Evolutionary conservation across 2,797 vertebrate genomes (phyloP).

Genomic region (Furcifer pardalis): DNA sequence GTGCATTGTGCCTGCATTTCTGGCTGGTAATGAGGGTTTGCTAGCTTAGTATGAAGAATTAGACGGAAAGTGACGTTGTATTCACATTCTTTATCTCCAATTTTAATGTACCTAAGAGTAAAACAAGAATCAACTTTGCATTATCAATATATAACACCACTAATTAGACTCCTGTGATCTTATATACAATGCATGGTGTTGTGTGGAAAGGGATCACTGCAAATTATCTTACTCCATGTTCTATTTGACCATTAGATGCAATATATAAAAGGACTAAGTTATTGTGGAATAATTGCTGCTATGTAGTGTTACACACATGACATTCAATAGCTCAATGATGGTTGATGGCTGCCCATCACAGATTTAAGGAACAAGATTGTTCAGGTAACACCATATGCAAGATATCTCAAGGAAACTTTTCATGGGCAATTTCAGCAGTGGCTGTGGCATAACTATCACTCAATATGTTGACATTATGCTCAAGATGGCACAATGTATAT

Average conservation of each 20-base stretch:
- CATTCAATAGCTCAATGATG: background rate
- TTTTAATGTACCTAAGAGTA: conserved; percentile 86
- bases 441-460: background rate
- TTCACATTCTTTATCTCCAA: conserved; percentile 95
- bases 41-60: conserved; percentile 94
- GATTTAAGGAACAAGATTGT: background rate
- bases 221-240: background rate
- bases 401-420: background rate
- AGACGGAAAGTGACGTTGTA: conserved; percentile 89
- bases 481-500: background rate
- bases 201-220: background rate
- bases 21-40: conserved; percentile 94
- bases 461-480: too few species aligned
- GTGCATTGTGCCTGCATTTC: conserved; percentile 98
- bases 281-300: too few species aligned
- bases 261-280: rapidly evolving
- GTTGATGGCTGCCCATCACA: background rate
- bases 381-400: rapidly evolving
- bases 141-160: background rate
- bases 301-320: background rate
- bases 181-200: background rate
- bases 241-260: background rate
- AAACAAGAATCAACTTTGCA: background rate
- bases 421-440: too few species aligned
- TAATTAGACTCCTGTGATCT: background rate